Conservation (phyloP, 1,140 invertebrate genomes). For the Dryas iulia region DNA sequence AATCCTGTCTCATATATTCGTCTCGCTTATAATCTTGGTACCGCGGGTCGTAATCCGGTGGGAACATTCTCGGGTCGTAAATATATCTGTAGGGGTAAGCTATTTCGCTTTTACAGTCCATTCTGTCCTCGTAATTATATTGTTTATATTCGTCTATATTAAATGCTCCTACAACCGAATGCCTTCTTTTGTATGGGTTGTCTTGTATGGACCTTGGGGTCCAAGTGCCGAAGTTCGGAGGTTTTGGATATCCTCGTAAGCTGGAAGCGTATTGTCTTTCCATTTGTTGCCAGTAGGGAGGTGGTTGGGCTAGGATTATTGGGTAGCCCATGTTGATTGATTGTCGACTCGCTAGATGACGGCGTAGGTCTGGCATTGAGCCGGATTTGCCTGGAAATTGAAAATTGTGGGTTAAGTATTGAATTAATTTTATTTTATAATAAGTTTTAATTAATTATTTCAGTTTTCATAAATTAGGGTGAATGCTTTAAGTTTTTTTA, state of each 20-base stretch:
- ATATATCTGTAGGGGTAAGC: conserved; percentile 62
- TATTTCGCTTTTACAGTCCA: conserved; percentile 72
- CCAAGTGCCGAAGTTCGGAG: conserved; percentile 68
- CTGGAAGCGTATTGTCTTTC: conserved; percentile 68
- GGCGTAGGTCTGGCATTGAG: conserved; percentile 81
- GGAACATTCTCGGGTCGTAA: conserved; percentile 62
- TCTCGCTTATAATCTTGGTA: conserved; percentile 63
- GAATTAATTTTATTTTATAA: too few species aligned
- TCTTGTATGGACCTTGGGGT: conserved; percentile 60
- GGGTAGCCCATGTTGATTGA: conserved; percentile 63
- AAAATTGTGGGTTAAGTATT: too few species aligned
- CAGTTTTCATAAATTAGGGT: too few species aligned
- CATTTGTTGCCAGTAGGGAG: conserved; percentile 71
- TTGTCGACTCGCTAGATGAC: conserved; percentile 64
- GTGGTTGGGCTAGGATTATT: conserved; percentile 57
- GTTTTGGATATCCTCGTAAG: conserved; percentile 60
- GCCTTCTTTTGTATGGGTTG: conserved; percentile 65
- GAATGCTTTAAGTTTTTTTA: too few species aligned
- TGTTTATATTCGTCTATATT: conserved; percentile 64
- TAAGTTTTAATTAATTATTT: too few species aligned
- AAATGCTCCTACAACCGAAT: conserved; percentile 69
- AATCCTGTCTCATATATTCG: conserved; percentile 69
- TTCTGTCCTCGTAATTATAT: conserved; percentile 65
- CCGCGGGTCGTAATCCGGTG: conserved; percentile 64
- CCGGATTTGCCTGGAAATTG: conserved; percentile 77